Evolutionary conservation across 1,140 invertebrate genomes (phyloP), one percentile per base, ranked within the genome.

Genomic region (Bradysia coprophila): DNA sequence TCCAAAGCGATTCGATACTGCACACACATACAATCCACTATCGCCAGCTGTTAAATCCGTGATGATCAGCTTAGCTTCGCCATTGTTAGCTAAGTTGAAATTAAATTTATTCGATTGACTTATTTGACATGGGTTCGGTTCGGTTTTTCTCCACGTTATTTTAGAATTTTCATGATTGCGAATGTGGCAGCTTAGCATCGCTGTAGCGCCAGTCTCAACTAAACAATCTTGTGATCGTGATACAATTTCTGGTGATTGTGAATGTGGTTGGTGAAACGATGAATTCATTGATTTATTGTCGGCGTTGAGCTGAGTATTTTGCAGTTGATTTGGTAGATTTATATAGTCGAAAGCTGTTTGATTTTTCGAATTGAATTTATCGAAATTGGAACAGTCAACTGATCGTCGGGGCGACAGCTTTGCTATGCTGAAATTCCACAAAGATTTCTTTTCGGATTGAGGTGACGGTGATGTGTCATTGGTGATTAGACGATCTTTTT

Each of bases 11-110:
- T 74, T 72, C 24, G 69, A 68, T 4, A 76, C 53, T 4, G 65
- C 67, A 51, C 74, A 76, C 16, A 67, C 63, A 54, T 78, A 78
- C 6, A 68, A 64, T 16, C 76, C 76, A 8, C 72, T 68, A 53
- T 78, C 76, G 2, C 68, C 63, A 0, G 64, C 55, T 39, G 67
- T 69, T 19, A 60, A 65, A 40, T 68, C 63, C 46, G 66, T 67
- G 16, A 73, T 67, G 1, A 62, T 63, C 15, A 72, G 55, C 3
- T 63, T 55, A 3, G 66, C 67, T 20, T 71, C 67, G n/a, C 63
- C 52, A 1, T 55, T 54, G 15, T 8, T 23, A 21, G 9, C 9
- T 3, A 23, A 10, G 9, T 20, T 22, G 11, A 10, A 18, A 9
- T 23, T 9, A 23, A 36, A 42, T 21, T 33, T 8, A 13, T 19